Conservation (phyloP, 2,113 vertebrate genomes). For the Acrocephalus kingi region DNA sequence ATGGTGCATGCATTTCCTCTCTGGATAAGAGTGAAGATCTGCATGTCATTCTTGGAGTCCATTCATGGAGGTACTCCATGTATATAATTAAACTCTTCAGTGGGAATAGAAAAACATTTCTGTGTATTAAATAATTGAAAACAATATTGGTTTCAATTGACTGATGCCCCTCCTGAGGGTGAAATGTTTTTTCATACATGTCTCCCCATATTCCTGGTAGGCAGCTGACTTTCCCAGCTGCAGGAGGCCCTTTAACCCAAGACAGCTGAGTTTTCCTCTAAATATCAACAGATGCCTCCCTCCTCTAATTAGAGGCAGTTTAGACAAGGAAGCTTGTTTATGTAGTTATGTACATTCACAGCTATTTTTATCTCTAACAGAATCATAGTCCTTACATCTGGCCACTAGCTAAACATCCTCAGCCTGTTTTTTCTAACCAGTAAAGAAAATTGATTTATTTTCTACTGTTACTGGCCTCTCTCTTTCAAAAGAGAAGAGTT, state of each 20-base stretch:
- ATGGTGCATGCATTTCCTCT: not conserved
- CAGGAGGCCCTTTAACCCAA: constrained; percentile 26
- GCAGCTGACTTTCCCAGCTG: constrained; percentile 35
- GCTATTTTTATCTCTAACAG: not conserved
- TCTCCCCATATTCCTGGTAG: not conserved
- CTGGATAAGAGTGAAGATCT: not conserved
- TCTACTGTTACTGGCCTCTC: not conserved
- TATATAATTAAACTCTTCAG: not conserved
- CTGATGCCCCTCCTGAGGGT: not conserved
- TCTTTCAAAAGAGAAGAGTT: not conserved
- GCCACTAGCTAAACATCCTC: not conserved
- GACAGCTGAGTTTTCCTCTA: constrained; percentile 24
- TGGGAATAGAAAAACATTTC: not conserved
- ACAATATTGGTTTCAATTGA: not conserved
- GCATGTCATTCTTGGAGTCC: not conserved
- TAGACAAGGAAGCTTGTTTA: constrained; percentile 53
- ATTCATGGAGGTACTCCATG: not conserved
- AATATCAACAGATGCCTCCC: constrained; percentile 45
- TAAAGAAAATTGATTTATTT: not conserved
- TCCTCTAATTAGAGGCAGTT: constrained; percentile 36
- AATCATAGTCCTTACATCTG: not conserved
- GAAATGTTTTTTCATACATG: not conserved
- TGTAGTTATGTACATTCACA: not conserved
- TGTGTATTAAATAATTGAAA: not conserved
- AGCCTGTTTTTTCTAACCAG: not conserved